Base-by-base conservation (phyloP, 1,140 invertebrate genomes). In the Rhopalosiphum padi region DNA sequence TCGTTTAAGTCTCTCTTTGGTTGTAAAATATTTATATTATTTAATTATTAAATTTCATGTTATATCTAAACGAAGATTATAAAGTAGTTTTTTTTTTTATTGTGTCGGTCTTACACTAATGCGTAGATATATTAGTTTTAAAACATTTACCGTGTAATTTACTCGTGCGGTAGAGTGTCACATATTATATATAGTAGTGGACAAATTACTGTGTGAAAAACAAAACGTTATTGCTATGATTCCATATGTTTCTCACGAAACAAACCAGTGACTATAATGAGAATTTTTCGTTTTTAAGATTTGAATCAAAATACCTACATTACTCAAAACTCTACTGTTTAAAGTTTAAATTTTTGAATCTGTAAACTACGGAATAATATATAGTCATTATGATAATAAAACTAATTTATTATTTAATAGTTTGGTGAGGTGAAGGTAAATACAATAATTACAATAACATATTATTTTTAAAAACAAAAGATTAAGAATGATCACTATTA, bases 171-270 rank as follows among this genome's bases (percentile, higher is more conserved):
- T n/a, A 91, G 43, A 91, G 46, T 91, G 90, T 91, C 90, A 82
- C 90, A 35, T 89, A 37, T 37, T 53, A 53, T 37, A 37, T 86
- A 53, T 53, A 23, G 68, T 46, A 82, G 60, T 37, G 68, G 68
- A 82, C 60, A 91, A 83, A 91, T 91, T n/a, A 91, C 60, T 91
- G 90, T 91, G 90, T 91, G 90, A 91, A 91, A 91, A 91, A 91
- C 90, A 91, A 91, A 91, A 91, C 90, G 68, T 82, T 41, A 41
- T 77, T 46, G 68, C 21, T 48, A 82, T n/a, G 43, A 46, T 83
- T 35, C n/a, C 46, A 46, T 83, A 83, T 37, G 43, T 35, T 83
- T 83, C 90, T 91, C 90, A 48, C 68, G 68, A 91, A n/a, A 48
- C 46, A 21, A 83, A 91, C 25, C 43, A 37, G 55, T 41, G 55